phyloP scores from a whole-genome alignment of 2,888 invertebrate genomes.

The Cantharis flavilabris region DNA sequence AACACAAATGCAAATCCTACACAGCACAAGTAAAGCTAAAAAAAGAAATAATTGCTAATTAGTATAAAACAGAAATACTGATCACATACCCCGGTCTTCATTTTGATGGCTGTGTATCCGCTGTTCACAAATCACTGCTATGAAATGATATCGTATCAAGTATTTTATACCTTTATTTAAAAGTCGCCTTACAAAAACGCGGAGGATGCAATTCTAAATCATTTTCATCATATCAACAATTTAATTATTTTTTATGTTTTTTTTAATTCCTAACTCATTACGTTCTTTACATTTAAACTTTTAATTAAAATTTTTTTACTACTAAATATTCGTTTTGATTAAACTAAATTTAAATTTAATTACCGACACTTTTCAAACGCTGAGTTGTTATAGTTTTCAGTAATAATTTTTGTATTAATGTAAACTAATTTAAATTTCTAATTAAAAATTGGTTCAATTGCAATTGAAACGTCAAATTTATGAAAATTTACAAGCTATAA shows the following conservation, averaged over 20 bases:
- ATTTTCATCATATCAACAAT: slow-evolving; percentile 13
- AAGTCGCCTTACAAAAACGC: slow-evolving; percentile 4
- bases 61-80: background rate
- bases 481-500: background rate
- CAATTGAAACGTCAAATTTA: background rate
- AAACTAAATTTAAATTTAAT: slow-evolving; percentile 11
- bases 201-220: slow-evolving; percentile 15
- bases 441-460: background rate
- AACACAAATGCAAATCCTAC: background rate
- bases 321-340: background rate
- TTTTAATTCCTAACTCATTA: slow-evolving; percentile 14
- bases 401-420: background rate
- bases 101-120: slow-evolving; percentile 9
- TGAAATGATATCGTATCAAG: background rate
- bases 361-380: background rate
- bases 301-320: slow-evolving; percentile 11
- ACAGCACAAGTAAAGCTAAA: slow-evolving; percentile 9
- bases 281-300: slow-evolving; percentile 18
- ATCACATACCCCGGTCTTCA: slow-evolving; percentile 13
- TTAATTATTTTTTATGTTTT: slow-evolving; percentile 25
- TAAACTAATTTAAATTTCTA: background rate
- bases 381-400: background rate
- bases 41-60: background rate
- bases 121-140: slow-evolving; percentile 11
- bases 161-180: slow-evolving; percentile 13